Base-by-base conservation (phyloP, 2,888 invertebrate species). In the Ophioninae sp. region DNA sequence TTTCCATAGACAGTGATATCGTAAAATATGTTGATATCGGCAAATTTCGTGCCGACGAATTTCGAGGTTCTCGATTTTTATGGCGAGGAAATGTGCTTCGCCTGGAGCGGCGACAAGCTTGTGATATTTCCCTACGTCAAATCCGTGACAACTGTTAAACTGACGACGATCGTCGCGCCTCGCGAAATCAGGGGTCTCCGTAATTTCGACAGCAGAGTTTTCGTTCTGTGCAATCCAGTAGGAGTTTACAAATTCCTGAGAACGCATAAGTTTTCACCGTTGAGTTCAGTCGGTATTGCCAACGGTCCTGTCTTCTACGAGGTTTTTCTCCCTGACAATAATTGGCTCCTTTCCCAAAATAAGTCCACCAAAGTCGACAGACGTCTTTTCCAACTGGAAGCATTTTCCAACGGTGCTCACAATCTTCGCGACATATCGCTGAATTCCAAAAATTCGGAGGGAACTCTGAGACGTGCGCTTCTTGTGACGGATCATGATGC, bases 181-280 rank as follows among this genome's bases (percentile, higher is more conserved):
- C 82, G 69, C 7, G 23, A 82, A 5, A 88, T 93, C 37, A 89
- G 87, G 79, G 86, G 82, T 5, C 79, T 92, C 57, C 87, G 87
- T 59, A 87, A 86, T 62, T 90, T 88, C 62, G 70, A 73, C 7
- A 85, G 86, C 23, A 87, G 92, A 82, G 84, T 90, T 30, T 93
- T 90, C 72, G 44, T 91, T 6, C 77, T 90, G 13, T 91, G 91
- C 76, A 61, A 62, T 7, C 91, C 92, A 0, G 62, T 68, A 20
- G 92, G 92, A 13, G 80, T 89, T 65, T 91, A 90, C 50, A 91
- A 92, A 85, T 57, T 92, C 3, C 87, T 87, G 5, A 84, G 86
- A 7, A 84, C 87, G 6, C 65, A 79, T 56, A 82, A 87, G 13
- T 90, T 91, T 68, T 87, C 81, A 0, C n/a, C 81, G 0, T 59